Evolutionary conservation across 1,140 invertebrate species (phyloP), one percentile per base, ranked within the genome.

Genomic region (Eumaeus atala): DNA sequence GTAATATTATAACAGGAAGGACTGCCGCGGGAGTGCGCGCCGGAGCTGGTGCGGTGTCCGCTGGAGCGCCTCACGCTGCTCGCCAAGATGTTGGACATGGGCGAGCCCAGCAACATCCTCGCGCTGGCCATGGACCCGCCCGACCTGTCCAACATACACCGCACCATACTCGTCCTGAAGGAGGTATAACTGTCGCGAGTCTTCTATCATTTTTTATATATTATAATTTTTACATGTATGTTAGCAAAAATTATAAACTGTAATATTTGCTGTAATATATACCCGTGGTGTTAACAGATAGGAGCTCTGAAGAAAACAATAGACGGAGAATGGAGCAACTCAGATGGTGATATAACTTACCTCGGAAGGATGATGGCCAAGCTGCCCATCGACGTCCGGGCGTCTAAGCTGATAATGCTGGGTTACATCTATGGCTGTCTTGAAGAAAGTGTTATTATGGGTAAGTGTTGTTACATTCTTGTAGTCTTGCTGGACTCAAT

Each of bases 321-420:
- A 12, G 84, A 89, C 47, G 90, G 87, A 0, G 58, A 84, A n/a
- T 86, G 89, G 59, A 82, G 87, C 40, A 69, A 77, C 10, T 85
- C 91, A 36, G 96, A 98, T 87, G 97, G 97, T n/a, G 93, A 97
- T 56, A 67, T 99, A 10, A 98, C 96, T 0, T 93, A 92, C 77
- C 87, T 98, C 58, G 98, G 98, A 0, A 87, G 86, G 28, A 89
- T 98, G 0, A 94, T 98, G 91, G 92, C 94, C 0, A 78, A 81
- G 44, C 83, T 99, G 36, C 97, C 97, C 0, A 67, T 98, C 0
- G 94, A 97, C 72, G 92, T 97, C 10, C 90, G 91, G 40, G 73
- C 97, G 4, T 90, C 94, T 9, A 97, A 97, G 72, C 85, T 99
- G 0, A 95, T 99, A 37, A 87, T 96, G 38, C 83, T 98, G 0